Base-by-base conservation (phyloP, 2,888 invertebrate genomes). In the Lasioglossum zephyrum region DNA sequence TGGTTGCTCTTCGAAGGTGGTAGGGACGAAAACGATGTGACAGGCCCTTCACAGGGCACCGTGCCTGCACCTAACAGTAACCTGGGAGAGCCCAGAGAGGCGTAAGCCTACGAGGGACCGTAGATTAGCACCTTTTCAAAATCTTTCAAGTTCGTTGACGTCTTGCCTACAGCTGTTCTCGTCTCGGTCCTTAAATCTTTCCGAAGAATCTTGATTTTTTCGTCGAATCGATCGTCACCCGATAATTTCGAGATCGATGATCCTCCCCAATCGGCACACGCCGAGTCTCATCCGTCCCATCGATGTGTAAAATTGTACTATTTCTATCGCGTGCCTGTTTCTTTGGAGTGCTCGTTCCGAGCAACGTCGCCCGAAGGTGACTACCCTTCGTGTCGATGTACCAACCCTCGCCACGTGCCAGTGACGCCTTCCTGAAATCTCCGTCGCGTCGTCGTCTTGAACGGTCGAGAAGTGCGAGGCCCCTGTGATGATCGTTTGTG, bases 391-490 rank as follows among this genome's bases (percentile, higher is more conserved):
- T 2, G 41, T 78, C 69, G 78, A 60, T 83, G 81, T 70, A 72
- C 80, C 87, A 80, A 85, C 85, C 87, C 86, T 86, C 72, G 72
- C 92, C 93, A 94, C 93, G 94, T 94, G 93, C 92, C 94, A 91
- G 92, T 92, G 92, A 94, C 94, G 92, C 91, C 91, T 91, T 91
- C 89, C 90, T 88, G 66, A 36, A 63, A 57, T 88, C 88, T 82
- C 84, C 39, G 69, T 36, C 66, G 47, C 47, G 85, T 83, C 87
- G 85, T 83, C 87, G 89, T 84, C 86, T 81, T 72, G 47, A 63
- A 16, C 66, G 36, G 3, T 8, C 36, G 36, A 31, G 18, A 16
- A 66, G 66, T 31, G 18, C 39, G n/a, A 60, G 53, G 41, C 63
- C 60, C 53, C 22, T 11, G 49, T 47, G 44, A 13, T 11, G 31